phyloP scores from a whole-genome alignment of 2,888 invertebrate genomes.

The Xestia ashworthii region DNA sequence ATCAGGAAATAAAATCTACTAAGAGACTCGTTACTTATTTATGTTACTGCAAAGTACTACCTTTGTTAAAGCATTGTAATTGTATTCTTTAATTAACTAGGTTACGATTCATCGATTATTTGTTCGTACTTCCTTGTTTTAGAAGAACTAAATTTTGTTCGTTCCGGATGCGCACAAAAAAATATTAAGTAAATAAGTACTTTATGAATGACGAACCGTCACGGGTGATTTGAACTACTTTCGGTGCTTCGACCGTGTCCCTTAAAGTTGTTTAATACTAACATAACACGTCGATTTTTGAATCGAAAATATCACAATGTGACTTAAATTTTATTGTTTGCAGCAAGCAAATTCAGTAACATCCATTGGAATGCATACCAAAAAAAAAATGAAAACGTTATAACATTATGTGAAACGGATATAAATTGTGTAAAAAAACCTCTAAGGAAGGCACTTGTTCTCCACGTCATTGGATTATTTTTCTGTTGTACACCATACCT shows the following conservation, averaged over 20 bases:
- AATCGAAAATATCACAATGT: background rate
- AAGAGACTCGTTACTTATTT: background rate
- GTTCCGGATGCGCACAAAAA: constrained; percentile 36
- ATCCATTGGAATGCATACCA: too few relatives aligned
- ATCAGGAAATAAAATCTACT: constrained; percentile 12
- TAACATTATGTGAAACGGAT: too few relatives aligned
- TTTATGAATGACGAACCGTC: background rate
- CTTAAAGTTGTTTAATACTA: too few relatives aligned
- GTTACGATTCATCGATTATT: constrained; percentile 36
- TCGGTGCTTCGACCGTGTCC: background rate
- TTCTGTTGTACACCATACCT: too few relatives aligned
- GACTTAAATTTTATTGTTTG: background rate
- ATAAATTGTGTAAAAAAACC: too few relatives aligned
- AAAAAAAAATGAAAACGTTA: too few relatives aligned
- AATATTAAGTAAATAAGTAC: background rate
- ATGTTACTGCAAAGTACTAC: background rate
- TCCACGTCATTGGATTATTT: too few relatives aligned
- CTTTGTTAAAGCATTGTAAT: constrained; percentile 31
- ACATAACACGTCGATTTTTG: background rate
- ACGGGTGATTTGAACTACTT: background rate
- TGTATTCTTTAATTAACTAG: constrained; percentile 22
- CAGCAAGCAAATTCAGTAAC: too few relatives aligned
- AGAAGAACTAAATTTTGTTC: background rate
- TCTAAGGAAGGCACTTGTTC: too few relatives aligned
- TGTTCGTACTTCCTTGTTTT: constrained; percentile 43